Evolutionary conservation across 2,797 vertebrate genomes (phyloP).

Genomic region (Caiman crocodilus): DNA sequence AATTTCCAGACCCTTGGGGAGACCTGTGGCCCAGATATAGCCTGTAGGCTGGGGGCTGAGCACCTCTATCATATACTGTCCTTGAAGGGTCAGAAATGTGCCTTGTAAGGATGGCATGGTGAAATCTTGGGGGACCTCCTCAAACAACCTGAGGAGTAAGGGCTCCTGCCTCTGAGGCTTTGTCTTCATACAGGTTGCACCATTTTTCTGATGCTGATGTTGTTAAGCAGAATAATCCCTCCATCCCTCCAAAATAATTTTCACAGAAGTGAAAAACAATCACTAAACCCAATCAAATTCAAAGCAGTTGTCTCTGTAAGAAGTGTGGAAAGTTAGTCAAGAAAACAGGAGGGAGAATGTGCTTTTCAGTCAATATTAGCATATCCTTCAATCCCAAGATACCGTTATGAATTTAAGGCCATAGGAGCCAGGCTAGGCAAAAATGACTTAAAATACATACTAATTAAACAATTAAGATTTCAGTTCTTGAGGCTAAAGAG

Average conservation of each 20-base stretch:
- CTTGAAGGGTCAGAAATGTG: not conserved
- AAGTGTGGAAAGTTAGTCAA: not conserved
- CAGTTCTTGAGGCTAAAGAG: not conserved
- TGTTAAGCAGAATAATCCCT: too few relatives aligned
- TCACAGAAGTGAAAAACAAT: not conserved
- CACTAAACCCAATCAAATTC: not conserved
- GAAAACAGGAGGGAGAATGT: not conserved
- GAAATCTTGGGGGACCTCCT: rapidly evolving
- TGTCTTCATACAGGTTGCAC: rapidly evolving
- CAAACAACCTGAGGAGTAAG: not conserved
- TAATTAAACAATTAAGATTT: not conserved
- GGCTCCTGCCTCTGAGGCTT: not conserved
- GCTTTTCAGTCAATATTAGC: not conserved
- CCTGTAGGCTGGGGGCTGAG: too few relatives aligned
- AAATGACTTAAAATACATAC: not conserved
- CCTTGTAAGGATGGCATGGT: not conserved
- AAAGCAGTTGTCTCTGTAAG: rapidly evolving
- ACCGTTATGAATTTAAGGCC: not conserved
- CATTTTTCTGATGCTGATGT: rapidly evolving
- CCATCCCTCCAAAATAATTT: not conserved
- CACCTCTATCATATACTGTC: too few relatives aligned
- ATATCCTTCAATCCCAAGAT: not conserved
- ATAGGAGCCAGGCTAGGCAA: not conserved
- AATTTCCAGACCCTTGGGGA: too few relatives aligned
- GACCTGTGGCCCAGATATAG: too few relatives aligned